Evolutionary conservation across 1,140 invertebrate species (phyloP).

Genomic region (Galleria mellonella): DNA sequence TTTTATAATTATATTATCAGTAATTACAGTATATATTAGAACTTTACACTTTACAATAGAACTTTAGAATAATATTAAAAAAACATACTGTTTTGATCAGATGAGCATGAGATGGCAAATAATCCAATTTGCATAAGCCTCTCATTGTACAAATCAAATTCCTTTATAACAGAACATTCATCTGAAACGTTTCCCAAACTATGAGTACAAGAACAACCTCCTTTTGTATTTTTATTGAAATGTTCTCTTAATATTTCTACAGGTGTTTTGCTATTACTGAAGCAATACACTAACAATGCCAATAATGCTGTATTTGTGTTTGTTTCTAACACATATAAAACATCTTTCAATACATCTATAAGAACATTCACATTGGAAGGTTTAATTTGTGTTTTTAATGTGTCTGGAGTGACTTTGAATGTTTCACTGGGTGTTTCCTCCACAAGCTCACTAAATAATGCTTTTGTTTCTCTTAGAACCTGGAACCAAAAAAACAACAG

Average conservation of each 20-base stretch:
- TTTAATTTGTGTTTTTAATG: slow-evolving; percentile 49
- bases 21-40: too few relatives aligned
- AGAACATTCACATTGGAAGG: slow-evolving; percentile 53
- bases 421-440: slow-evolving; percentile 33
- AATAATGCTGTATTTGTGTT: slow-evolving; percentile 61
- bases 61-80: not conserved
- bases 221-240: slow-evolving; percentile 21
- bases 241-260: slow-evolving; percentile 40
- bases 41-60: too few relatives aligned
- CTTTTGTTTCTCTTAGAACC: slow-evolving; percentile 61
- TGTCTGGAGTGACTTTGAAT: slow-evolving; percentile 29
- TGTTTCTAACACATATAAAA: slow-evolving; percentile 55
- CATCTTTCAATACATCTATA: slow-evolving; percentile 61
- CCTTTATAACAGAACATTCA: slow-evolving; percentile 63
- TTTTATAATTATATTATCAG: too few relatives aligned
- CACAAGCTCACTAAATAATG: slow-evolving; percentile 44
- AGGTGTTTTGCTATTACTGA: slow-evolving; percentile 37
- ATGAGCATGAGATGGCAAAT: slow-evolving; percentile 81
- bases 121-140: slow-evolving; percentile 79
- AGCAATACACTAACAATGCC: slow-evolving; percentile 53
- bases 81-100: slow-evolving; percentile 74
- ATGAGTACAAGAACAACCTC: slow-evolving; percentile 23
- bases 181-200: slow-evolving; percentile 22
- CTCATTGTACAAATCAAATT: slow-evolving; percentile 80
- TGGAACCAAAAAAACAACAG: slow-evolving; percentile 22